Conservation (phyloP, 2,888 invertebrate genomes). For the Drosophila testacea region DNA sequence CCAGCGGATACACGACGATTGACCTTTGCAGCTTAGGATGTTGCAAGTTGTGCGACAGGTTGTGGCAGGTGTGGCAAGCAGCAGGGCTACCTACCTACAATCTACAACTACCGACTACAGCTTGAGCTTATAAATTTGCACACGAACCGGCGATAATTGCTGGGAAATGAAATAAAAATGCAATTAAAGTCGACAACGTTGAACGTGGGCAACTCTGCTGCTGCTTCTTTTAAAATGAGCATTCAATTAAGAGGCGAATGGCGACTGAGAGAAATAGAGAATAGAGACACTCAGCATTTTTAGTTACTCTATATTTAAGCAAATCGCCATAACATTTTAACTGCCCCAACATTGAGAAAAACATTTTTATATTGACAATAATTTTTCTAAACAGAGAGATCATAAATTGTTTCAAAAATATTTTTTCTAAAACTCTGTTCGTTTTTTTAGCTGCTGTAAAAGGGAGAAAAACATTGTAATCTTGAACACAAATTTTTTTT, state of each 20-base stretch:
- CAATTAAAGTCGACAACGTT: constrained; percentile 75
- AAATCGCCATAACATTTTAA: no score
- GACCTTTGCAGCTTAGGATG: constrained; percentile 65
- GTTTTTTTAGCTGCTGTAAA: no score
- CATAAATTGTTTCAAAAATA: no score
- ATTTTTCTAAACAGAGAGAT: neutral
- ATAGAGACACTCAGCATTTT: neutral
- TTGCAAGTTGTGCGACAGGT: constrained; percentile 38
- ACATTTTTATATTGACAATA: no score
- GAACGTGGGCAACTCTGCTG: constrained; percentile 38
- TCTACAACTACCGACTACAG: constrained; percentile 14
- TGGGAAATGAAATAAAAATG: constrained; percentile 82
- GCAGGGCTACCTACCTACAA: neutral
- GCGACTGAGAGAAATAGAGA: neutral
- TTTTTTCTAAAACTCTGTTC: no score
- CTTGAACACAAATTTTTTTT: no score
- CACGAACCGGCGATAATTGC: constrained; percentile 80
- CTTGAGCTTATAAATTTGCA: constrained; percentile 68
- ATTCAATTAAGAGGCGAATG: constrained; percentile 67
- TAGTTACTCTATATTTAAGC: no score
- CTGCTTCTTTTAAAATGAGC: constrained; percentile 59
- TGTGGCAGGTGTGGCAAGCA: constrained; percentile 26
- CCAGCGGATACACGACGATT: constrained; percentile 64
- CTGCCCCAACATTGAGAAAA: no score
- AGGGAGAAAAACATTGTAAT: no score